Evolutionary conservation across 2,113 vertebrate species (phyloP), one percentile per base, ranked within the genome.

Genomic region (Todiramphus chloris): DNA sequence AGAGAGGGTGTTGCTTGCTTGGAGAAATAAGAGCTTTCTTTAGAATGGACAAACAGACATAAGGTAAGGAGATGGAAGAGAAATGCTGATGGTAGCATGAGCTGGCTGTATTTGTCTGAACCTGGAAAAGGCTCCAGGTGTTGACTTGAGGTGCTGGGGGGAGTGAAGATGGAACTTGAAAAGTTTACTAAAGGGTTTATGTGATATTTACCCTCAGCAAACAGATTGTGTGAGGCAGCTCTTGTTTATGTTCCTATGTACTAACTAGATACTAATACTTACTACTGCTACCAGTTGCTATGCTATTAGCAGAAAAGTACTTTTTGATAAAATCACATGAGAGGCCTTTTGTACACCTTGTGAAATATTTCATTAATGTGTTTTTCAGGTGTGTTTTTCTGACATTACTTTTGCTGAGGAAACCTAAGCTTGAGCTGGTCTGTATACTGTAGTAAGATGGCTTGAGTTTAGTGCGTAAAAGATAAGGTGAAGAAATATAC

Each of bases 11-110:
- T 46, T 58, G 19, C 13, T 43, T 48, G 7, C 13, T 18, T 5
- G 44, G 44, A 55, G 43, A 58, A 75, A 18, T 9, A 10, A 33
- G 35, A 55, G 9, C 10, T 33, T 0, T 35, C 2, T 15, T 69
- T 3, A 0, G 12, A 7, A 4, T 3, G 24, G n/a, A 14, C 0
- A 5, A 11, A 2, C 2, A 1, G 18, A 0, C 3, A 4, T 5
- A 14, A 44, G 64, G 37, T n/a, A 20, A 8, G 59, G 27, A 74
- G 16, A 0, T 11, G 46, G 31, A n/a, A 70, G 21, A 44, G 53
- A 46, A 62, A 25, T n/a, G 9, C 2, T 53, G 5, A 5, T 51
- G 21, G 12, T 4, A 19, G 30, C 2, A 1, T 39, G 60, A 72
- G 25, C 17, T 87, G 37, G 7, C 1, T 9, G 4, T 80, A 16